A percentile compares a stretch with the other conserved stretches of the same genome.
These are phyloP conservation scores for Bembecia ichneumoniformis DNA, from an alignment of 2,888 invertebrate genomes.

Conservation along the genomic window DNA sequence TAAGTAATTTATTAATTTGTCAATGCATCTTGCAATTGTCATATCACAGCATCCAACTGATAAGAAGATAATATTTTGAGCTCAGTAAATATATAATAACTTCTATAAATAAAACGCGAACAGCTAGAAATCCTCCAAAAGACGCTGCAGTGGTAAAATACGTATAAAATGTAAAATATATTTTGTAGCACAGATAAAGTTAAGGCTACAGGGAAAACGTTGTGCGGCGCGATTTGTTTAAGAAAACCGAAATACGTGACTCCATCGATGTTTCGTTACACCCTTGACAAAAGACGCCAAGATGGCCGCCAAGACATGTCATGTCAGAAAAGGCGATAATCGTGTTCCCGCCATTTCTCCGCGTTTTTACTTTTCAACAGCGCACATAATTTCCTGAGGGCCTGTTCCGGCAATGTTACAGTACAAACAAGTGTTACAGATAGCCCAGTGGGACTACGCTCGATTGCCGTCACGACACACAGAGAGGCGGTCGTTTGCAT, in stretches of 20 bases:
- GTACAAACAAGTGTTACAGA: too few relatives aligned
- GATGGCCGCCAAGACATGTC: constrained; percentile 47
- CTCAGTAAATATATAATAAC: too few relatives aligned
- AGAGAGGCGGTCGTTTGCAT: too few relatives aligned
- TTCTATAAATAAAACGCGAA: too few relatives aligned
- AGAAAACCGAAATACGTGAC: constrained; percentile 48
- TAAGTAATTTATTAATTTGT: too few relatives aligned
- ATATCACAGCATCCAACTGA: too few relatives aligned
- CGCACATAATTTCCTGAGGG: constrained; percentile 48
- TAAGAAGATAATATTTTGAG: too few relatives aligned
- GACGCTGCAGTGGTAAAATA: background rate
- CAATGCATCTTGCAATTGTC: too few relatives aligned
- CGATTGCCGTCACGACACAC: too few relatives aligned
- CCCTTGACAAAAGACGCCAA: constrained; percentile 43
- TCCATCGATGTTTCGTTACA: constrained; percentile 44
- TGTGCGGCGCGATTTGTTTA: background rate
- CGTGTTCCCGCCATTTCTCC: constrained; percentile 27
- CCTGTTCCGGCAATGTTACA: constrained; percentile 35
- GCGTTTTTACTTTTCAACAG: constrained; percentile 32
- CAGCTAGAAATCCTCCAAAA: too few relatives aligned
- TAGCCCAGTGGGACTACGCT: too few relatives aligned
- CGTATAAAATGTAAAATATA: background rate
- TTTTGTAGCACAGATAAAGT: background rate
- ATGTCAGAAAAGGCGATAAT: constrained; percentile 34
- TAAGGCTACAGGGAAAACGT: background rate